Base-by-base conservation (phyloP, 2,113 vertebrate genomes). In the Plotosus lineatus region DNA sequence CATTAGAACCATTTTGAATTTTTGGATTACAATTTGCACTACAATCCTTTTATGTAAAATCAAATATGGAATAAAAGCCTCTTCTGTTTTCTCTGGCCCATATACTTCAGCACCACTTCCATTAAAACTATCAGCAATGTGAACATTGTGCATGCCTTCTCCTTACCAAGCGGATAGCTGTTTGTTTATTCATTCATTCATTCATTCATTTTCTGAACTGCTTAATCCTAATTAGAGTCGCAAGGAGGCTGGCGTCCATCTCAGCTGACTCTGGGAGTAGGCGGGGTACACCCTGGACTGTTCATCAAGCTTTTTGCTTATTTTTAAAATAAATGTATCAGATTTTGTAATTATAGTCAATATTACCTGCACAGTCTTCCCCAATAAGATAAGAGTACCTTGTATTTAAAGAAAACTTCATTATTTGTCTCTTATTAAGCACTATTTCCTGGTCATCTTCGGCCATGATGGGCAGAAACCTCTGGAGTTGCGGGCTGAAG, bases 381-480 rank as follows among this genome's bases (percentile, higher is more conserved):
- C 8, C 46, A 33, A 33, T 6, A n/a, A n/a, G n/a, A n/a, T n/a
- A n/a, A n/a, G n/a, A n/a, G 44, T 71, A 26, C 8, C 33, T 65
- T 75, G 2, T 4, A 17, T 55, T n/a, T 74, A 73, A 7, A 71
- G 38, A 28, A n/a, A 12, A 38, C 55, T 23, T 23, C 10, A 36
- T 77, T 77, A 66, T 46, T 53, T 85, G 82, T 33, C 82, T 85
- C 28, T 81, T 0, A 80, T 82, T 3, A 90, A 99, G 97, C 94
- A 96, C 88, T 97, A 98, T 89, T 97, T 99, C 85, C 96, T 96
- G 85, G 92, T 99, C 81, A 89, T 95, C 79, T 99, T 99, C 82
- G 97, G 97, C 68, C 97, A 99, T 0, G 97, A 99, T 81, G 96
- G 96, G 42, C 97, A 99, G 91, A 99, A 98, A 78, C 95, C 97